Conservation (phyloP, 2,888 invertebrate species). For the Pseudococcus viburni region DNA sequence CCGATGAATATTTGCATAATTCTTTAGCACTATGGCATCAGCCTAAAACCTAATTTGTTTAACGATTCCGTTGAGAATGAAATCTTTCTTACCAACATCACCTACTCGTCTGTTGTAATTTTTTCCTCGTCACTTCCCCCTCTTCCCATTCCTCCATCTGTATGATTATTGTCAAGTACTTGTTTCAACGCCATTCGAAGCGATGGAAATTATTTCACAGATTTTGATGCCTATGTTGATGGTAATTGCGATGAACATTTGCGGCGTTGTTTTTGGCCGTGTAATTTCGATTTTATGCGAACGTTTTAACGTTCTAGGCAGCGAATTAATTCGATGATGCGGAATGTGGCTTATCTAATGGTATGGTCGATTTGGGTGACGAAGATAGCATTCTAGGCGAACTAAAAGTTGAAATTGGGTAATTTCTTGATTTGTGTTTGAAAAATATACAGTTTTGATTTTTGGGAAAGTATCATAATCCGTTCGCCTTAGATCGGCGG, state of each 20-base stretch:
- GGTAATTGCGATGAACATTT: constrained; percentile 9
- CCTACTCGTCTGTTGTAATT: constrained; percentile 2
- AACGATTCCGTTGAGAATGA: constrained; percentile 62
- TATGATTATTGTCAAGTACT: background rate
- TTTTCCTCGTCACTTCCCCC: background rate
- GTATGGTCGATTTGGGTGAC: too few relatives aligned
- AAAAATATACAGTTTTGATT: too few relatives aligned
- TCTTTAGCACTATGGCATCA: background rate
- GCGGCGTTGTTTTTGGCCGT: background rate
- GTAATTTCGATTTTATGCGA: constrained; percentile 31
- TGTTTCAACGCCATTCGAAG: background rate
- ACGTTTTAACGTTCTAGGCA: background rate
- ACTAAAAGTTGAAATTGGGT: too few relatives aligned
- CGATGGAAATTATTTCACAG: background rate
- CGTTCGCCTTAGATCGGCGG: too few relatives aligned
- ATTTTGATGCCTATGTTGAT: background rate
- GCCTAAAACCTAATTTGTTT: constrained; percentile 59
- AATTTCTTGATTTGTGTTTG: too few relatives aligned
- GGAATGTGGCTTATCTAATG: background rate
- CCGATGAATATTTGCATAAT: constrained; percentile 22
- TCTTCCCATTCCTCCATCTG: background rate
- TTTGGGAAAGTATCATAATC: too few relatives aligned
- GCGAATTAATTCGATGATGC: background rate
- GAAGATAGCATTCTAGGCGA: too few relatives aligned
- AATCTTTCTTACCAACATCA: constrained; percentile 41